Evolutionary conservation across 1,140 invertebrate species (phyloP).

Genomic region (Meloidogyne hapla): DNA sequence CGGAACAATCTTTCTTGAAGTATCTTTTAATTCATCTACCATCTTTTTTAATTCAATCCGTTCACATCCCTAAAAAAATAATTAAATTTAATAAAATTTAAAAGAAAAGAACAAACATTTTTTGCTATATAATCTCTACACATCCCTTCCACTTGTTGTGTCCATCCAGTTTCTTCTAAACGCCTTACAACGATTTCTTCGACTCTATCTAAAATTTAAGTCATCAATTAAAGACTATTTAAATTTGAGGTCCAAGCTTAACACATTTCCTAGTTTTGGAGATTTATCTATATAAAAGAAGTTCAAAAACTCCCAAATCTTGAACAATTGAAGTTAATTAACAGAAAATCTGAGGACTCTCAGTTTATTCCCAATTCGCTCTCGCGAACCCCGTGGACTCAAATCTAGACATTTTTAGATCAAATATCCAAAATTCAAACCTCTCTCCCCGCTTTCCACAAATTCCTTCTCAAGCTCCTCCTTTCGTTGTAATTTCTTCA

Average conservation of each 20-base stretch:
- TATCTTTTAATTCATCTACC: constrained; percentile 26
- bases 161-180: constrained; percentile 19
- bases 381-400: no score
- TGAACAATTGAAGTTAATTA: no score
- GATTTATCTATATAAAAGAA: no score
- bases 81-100: neutral
- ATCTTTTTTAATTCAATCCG: constrained; percentile 27
- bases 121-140: constrained; percentile 25
- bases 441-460: constrained; percentile 21
- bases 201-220: neutral
- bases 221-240: neutral
- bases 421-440: neutral
- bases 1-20: constrained; percentile 8
- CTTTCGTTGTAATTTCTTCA: constrained; percentile 24
- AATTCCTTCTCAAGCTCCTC: constrained; percentile 26
- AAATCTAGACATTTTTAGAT: no score
- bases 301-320: no score
- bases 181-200: constrained; percentile 25
- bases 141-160: constrained; percentile 17
- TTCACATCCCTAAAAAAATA: constrained; percentile 19
- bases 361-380: no score
- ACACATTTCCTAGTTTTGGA: no score
- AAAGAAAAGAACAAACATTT: constrained; percentile 7
- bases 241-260: no score
- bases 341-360: no score